Evolutionary conservation across 2,888 invertebrate genomes (phyloP).

Genomic region (Clepsis dumicolana): DNA sequence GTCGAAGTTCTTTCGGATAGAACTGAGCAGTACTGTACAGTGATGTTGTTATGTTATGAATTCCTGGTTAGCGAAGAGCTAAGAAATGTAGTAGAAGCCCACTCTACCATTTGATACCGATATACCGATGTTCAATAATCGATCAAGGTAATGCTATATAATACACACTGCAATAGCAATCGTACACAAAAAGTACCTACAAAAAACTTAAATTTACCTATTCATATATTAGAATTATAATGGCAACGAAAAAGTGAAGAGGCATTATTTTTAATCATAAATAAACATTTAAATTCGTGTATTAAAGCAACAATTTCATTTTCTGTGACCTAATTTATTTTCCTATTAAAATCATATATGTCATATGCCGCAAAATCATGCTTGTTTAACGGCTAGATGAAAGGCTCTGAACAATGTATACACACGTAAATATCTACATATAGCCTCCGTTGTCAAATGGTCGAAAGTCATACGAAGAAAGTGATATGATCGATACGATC

Average conservation of each 20-base stretch:
- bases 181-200: no score
- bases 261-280: no score
- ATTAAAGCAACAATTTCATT: no score
- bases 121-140: no score
- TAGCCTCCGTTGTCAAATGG: constrained; percentile 4
- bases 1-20: constrained; percentile 50
- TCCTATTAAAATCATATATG: neutral
- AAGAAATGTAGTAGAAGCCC: neutral
- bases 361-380: neutral
- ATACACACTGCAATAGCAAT: no score
- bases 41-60: constrained; percentile 27
- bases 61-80: neutral
- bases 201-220: no score
- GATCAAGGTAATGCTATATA: no score
- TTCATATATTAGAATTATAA: no score
- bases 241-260: no score
- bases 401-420: constrained; percentile 15
- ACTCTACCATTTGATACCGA: no score
- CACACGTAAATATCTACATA: constrained; percentile 20
- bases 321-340: neutral
- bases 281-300: no score
- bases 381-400: constrained; percentile 5
- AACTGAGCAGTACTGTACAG: constrained; percentile 27
- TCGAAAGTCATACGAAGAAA: neutral
- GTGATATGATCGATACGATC: no score